Base-by-base conservation (phyloP, 2,888 invertebrate species). In the Pandemis corylana region DNA sequence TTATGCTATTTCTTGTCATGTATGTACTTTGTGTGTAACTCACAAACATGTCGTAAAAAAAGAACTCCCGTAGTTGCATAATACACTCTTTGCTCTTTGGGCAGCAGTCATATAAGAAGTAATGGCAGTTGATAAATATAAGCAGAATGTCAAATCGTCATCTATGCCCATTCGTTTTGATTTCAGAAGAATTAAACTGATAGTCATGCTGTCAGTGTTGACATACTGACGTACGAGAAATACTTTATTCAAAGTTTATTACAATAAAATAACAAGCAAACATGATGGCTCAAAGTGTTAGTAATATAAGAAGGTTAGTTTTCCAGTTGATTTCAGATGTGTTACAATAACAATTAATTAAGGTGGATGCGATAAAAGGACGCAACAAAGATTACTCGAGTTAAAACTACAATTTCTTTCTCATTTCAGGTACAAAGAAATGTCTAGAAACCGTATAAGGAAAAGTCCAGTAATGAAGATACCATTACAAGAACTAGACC, bases 341-440 rank as follows among this genome's bases (percentile, higher is more conserved):
- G 20, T 20, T 56, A 20, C 9, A n/a, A 7, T 56, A n/a, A 13
- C 12, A 51, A 7, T 53, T n/a, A 15, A 5, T 53, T 5, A 15
- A 53, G 13, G n/a, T 20, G 0, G 20, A 20, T 20, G 7, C 10
- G 5, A 46, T 12, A 3, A 0, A 46, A 12, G 12, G 12, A 12
- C 46, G 46, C 12, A 46, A 46, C 12, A 46, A 46, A 46, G 10
- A 12, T 12, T 46, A 56, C 1, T 56, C 6, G 6, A 20, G 20
- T 56, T 56, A 7, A 7, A 46, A 65, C 6, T 44, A 28, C 9
- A 7, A 41, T 42, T 4, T 62, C 7, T 0, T 62, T 62, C 7
- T 20, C 13, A 7, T 62, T 65, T 20, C 64, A 65, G 64, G 15
- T 65, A 65, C 20, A 65, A 65, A 10, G 64, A 46, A 65, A 65